These are phyloP conservation scores for Chionodraco myersi DNA, from an alignment of 2,113 vertebrate genomes.

Conservation along the genomic window DNA sequence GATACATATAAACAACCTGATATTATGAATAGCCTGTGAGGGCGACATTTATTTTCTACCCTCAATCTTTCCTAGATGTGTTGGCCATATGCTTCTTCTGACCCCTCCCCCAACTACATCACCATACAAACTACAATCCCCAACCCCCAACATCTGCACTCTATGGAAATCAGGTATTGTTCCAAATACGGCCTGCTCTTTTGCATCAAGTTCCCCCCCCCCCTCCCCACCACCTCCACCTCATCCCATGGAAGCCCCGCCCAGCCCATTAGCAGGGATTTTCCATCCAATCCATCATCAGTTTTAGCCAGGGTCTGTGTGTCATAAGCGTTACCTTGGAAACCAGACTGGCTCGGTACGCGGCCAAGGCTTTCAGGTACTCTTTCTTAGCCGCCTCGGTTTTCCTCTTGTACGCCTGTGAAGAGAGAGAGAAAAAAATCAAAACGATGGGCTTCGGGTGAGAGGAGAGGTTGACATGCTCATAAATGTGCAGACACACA, in stretches of 20 bases:
- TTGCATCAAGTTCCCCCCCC: conserved; percentile 52
- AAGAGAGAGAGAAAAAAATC: conserved; percentile 65
- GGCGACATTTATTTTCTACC: conserved; percentile 23
- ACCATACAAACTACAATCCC: conserved; percentile 43
- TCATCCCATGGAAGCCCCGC: conserved; percentile 61
- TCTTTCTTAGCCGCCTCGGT: conserved; percentile 99
- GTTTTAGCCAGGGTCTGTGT: conserved; percentile 71
- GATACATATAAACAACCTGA: conserved; percentile 11
- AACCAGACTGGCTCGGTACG: conserved; percentile 98
- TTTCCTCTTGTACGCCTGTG: conserved; percentile 98
- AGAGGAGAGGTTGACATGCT: conserved; percentile 61
- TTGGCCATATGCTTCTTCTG: conserved; percentile 49
- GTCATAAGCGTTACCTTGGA: conserved; percentile 94
- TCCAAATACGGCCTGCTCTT: conserved; percentile 65
- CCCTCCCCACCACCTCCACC: conserved; percentile 24
- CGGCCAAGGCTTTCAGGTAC: conserved; percentile 98
- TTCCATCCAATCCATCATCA: conserved; percentile 84
- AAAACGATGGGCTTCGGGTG: conserved; percentile 63
- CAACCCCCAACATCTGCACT: conserved; percentile 64
- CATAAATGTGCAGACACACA: conserved; percentile 51
- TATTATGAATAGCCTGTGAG: conserved; percentile 1
- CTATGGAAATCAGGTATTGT: conserved; percentile 79
- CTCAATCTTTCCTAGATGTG: conserved; percentile 30
- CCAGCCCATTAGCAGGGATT: conserved; percentile 79
- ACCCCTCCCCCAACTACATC: conserved; percentile 67